A percentile compares a stretch with the other conserved stretches of the same genome.
Conservation (phyloP, 2,797 vertebrate species). For the Tiaroga cobitis region DNA sequence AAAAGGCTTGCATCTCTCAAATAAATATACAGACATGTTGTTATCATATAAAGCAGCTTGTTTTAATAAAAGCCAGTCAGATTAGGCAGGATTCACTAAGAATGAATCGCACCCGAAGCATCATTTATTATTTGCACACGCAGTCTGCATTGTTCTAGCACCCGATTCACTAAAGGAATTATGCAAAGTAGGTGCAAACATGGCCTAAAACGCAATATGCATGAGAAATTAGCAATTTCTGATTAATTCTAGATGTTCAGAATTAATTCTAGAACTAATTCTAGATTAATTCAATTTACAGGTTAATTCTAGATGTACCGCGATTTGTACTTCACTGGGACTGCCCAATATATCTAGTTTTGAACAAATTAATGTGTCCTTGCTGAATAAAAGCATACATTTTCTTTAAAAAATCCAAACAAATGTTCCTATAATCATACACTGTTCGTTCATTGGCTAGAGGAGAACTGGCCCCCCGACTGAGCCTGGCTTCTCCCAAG, state of each 20-base stretch:
- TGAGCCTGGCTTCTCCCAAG: too few relatives aligned
- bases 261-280: too few relatives aligned
- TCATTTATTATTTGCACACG: neutral
- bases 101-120: neutral
- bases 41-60: neutral
- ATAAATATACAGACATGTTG: neutral
- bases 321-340: too few relatives aligned
- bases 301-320: too few relatives aligned
- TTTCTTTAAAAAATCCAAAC: neutral
- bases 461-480: too few relatives aligned
- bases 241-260: too few relatives aligned
- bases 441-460: too few relatives aligned
- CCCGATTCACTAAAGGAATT: neutral
- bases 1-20: neutral
- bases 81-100: neutral
- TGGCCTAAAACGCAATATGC: neutral
- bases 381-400: neutral
- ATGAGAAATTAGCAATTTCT: neutral
- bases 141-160: neutral
- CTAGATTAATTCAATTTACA: too few relatives aligned
- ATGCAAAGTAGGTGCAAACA: neutral
- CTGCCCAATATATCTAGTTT: too few relatives aligned
- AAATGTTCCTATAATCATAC: neutral
- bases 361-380: neutral
- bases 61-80: conserved; percentile 5